phyloP scores from a whole-genome alignment of 2,113 vertebrate genomes.

The Ictalurus punctatus region DNA sequence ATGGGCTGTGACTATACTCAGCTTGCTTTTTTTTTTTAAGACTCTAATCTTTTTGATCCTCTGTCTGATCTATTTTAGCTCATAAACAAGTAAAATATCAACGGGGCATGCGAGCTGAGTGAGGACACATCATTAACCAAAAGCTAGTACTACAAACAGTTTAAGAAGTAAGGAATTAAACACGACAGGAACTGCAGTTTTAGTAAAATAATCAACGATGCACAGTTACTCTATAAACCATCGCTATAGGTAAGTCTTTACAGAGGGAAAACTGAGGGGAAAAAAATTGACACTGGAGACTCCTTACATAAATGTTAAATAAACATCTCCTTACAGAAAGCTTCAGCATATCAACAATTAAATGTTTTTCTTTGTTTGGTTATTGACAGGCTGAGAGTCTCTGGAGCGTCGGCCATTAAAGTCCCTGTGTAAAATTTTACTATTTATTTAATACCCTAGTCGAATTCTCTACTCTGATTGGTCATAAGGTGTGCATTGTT shows the following conservation, averaged over 20 bases:
- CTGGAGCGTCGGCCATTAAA: too few relatives aligned
- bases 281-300: background rate
- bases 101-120: background rate
- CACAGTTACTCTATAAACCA: background rate
- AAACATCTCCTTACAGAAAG: background rate
- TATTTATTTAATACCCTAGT: background rate
- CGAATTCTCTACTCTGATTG: background rate
- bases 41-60: too few relatives aligned
- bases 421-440: background rate
- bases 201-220: background rate
- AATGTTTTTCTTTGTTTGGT: background rate
- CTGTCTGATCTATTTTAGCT: background rate
- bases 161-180: background rate
- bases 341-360: background rate
- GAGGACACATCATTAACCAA: background rate
- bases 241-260: background rate
- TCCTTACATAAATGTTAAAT: background rate
- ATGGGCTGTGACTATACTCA: slow-evolving; percentile 34
- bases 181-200: background rate
- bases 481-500: background rate
- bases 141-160: background rate
- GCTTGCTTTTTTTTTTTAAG: background rate
- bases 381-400: background rate
- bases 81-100: background rate
- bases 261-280: background rate